Conservation (phyloP, 2,113 vertebrate species). For the Strix uralensis region DNA sequence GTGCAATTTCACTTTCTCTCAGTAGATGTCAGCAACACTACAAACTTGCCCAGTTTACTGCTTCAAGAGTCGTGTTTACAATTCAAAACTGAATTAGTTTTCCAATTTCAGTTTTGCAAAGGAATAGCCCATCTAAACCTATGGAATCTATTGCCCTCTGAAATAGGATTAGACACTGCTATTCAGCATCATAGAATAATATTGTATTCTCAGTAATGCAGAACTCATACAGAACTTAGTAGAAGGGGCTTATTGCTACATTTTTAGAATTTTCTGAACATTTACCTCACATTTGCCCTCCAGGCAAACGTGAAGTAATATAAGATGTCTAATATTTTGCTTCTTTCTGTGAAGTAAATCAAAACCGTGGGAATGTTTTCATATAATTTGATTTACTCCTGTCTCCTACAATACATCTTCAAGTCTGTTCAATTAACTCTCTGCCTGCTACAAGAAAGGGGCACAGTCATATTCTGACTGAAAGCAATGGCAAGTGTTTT, state of each 20-base stretch:
- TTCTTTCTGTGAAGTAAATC: constrained; percentile 77
- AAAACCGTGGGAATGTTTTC: constrained; percentile 79
- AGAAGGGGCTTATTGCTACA: constrained; percentile 56
- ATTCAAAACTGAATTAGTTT: neutral
- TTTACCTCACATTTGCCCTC: constrained; percentile 67
- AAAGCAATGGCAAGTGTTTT: constrained; percentile 41
- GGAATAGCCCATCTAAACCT: constrained; percentile 6
- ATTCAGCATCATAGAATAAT: constrained; percentile 35
- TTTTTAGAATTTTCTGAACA: constrained; percentile 69
- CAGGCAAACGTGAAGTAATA: constrained; percentile 71
- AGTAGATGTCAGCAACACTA: constrained; percentile 74
- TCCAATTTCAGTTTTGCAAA: constrained; percentile 7
- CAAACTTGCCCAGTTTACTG: constrained; percentile 2
- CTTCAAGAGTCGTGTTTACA: neutral
- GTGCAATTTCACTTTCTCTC: constrained; percentile 55
- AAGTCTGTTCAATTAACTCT: constrained; percentile 63
- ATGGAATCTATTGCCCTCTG: constrained; percentile 13
- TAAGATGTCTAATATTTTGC: constrained; percentile 74
- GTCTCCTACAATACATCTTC: constrained; percentile 69
- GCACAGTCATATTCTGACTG: neutral
- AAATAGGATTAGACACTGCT: neutral
- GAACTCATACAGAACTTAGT: constrained; percentile 25
- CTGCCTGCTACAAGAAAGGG: constrained; percentile 54
- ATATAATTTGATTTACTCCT: constrained; percentile 72
- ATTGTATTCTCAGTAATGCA: constrained; percentile 31